Conservation (phyloP, 2,888 invertebrate species). For the Psylliodes chrysocephalus region DNA sequence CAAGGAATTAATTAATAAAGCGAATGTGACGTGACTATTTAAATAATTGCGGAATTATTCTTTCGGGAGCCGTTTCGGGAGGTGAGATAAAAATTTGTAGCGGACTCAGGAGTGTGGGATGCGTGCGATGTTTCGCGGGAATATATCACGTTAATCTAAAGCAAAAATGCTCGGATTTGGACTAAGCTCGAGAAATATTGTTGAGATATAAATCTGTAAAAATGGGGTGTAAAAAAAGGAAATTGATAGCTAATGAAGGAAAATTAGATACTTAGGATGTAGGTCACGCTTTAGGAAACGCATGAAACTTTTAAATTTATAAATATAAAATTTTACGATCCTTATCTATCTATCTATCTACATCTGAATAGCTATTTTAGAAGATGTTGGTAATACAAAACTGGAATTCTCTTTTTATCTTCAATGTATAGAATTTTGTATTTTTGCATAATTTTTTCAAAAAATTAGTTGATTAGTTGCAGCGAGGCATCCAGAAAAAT, state of each 20-base stretch:
- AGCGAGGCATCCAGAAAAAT: no score
- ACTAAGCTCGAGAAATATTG: not conserved
- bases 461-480: no score
- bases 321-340: no score
- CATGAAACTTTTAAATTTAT: no score
- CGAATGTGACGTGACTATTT: conserved; percentile 43
- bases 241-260: not conserved
- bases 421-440: no score
- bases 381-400: no score
- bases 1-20: conserved; percentile 46
- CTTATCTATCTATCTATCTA: no score
- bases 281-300: no score
- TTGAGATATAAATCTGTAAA: not conserved
- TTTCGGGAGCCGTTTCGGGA: conserved; percentile 29
- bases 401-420: no score
- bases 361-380: no score
- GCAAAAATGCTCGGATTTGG: not conserved
- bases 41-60: conserved; percentile 41
- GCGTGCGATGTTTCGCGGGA: not conserved
- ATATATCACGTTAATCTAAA: conserved; percentile 4
- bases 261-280: no score
- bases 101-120: conserved; percentile 8
- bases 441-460: no score
- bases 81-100: conserved; percentile 32
- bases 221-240: not conserved